A percentile compares a stretch with the other conserved stretches of the same genome.
Evolutionary conservation across 2,888 invertebrate genomes (phyloP).

Genomic region (Erebia epiphron): DNA sequence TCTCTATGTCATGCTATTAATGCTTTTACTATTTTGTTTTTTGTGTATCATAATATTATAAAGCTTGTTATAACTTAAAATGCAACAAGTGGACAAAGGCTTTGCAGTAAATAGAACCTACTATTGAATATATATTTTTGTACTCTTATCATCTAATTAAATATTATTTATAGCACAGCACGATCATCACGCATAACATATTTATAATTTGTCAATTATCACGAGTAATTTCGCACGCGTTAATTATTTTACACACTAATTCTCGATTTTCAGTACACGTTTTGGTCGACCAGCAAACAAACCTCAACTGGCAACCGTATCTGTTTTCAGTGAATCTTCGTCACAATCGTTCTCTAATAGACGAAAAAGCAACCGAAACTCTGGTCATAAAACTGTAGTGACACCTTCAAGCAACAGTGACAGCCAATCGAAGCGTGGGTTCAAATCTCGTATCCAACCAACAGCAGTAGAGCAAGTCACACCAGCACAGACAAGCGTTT

Average conservation of each 20-base stretch:
- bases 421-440: conserved; percentile 83
- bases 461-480: conserved; percentile 80
- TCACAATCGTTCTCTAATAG: conserved; percentile 78
- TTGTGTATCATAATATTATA: no score
- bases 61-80: no score
- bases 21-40: no score
- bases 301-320: conserved; percentile 85
- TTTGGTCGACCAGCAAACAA: conserved; percentile 76
- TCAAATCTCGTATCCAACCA: conserved; percentile 86
- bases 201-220: not conserved
- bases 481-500: conserved; percentile 83
- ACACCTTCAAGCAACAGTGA: conserved; percentile 71
- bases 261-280: conserved; percentile 74
- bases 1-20: not conserved
- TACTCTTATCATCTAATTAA: not conserved
- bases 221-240: conserved; percentile 12
- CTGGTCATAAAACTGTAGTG: conserved; percentile 69
- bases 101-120: not conserved
- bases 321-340: conserved; percentile 85
- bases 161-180: not conserved
- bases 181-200: not conserved
- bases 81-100: no score
- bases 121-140: not conserved
- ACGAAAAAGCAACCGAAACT: conserved; percentile 76
- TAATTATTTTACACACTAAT: conserved; percentile 31